These are phyloP conservation scores for Limenitis camilla DNA, from an alignment of 2,888 invertebrate genomes.

Conservation along the genomic window DNA sequence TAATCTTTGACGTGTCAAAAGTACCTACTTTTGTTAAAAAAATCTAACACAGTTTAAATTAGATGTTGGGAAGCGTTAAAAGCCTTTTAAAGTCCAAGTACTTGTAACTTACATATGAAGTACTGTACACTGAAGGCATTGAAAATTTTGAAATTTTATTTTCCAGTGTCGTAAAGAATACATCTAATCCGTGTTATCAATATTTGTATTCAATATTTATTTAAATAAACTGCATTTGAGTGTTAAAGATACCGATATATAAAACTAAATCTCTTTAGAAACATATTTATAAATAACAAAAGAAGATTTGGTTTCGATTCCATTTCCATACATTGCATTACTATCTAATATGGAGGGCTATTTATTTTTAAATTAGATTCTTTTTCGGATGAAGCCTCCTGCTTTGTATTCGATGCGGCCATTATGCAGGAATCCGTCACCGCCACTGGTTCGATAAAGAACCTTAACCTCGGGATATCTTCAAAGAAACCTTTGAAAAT, in stretches of 20 bases:
- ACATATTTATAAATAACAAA: neutral
- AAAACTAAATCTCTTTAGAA: neutral
- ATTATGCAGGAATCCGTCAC: constrained; percentile 38
- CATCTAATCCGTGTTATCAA: no score
- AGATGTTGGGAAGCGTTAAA: no score
- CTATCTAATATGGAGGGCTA: constrained; percentile 22
- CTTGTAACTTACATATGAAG: no score
- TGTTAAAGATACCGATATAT: neutral
- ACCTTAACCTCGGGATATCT: constrained; percentile 26
- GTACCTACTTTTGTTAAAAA: no score
- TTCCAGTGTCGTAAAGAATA: no score
- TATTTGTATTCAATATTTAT: no score
- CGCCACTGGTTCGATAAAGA: constrained; percentile 26
- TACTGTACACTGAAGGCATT: no score
- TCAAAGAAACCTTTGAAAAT: constrained; percentile 30
- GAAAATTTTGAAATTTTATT: no score
- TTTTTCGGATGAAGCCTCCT: constrained; percentile 36
- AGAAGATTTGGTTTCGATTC: constrained; percentile 11
- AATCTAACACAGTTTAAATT: no score
- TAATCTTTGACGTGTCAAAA: no score
- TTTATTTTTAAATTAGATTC: constrained; percentile 52
- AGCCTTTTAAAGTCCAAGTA: no score
- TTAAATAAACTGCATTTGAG: no score
- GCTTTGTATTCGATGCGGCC: constrained; percentile 38
- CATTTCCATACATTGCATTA: constrained; percentile 18